phyloP scores from a whole-genome alignment of 2,888 invertebrate species.

The Acanthacorydalis orientalis region DNA sequence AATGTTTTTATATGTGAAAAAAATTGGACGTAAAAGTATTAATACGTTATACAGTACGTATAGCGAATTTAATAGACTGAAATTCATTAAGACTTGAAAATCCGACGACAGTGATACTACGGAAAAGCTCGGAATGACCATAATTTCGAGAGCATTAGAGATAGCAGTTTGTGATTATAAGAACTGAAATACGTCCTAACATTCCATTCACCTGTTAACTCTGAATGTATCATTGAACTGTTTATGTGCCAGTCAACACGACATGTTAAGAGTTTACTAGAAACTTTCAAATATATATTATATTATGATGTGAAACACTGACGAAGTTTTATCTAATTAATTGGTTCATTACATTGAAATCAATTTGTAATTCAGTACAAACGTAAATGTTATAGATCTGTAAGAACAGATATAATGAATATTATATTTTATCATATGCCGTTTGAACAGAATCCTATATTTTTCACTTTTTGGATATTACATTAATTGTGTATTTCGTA shows the following conservation, averaged over 20 bases:
- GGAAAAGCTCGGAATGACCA: neutral
- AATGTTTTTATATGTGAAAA: no score
- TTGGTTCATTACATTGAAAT: neutral
- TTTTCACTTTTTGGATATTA: no score
- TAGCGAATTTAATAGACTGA: no score
- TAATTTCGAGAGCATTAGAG: neutral
- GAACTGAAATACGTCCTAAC: neutral
- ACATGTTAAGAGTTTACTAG: conserved; percentile 1
- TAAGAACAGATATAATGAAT: neutral
- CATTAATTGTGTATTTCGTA: no score
- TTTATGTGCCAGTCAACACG: neutral
- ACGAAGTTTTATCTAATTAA: neutral
- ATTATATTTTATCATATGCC: neutral
- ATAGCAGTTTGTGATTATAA: neutral
- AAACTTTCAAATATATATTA: conserved; percentile 6
- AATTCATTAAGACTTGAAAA: no score
- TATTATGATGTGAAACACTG: conserved; percentile 5
- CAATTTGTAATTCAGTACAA: neutral
- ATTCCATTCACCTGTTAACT: neutral
- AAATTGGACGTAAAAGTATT: no score
- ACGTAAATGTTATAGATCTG: neutral
- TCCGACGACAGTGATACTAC: no score
- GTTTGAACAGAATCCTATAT: neutral
- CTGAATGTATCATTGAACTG: neutral
- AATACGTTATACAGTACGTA: no score